phyloP scores from a whole-genome alignment of 2,888 invertebrate genomes.

The Tridacna crocea region DNA sequence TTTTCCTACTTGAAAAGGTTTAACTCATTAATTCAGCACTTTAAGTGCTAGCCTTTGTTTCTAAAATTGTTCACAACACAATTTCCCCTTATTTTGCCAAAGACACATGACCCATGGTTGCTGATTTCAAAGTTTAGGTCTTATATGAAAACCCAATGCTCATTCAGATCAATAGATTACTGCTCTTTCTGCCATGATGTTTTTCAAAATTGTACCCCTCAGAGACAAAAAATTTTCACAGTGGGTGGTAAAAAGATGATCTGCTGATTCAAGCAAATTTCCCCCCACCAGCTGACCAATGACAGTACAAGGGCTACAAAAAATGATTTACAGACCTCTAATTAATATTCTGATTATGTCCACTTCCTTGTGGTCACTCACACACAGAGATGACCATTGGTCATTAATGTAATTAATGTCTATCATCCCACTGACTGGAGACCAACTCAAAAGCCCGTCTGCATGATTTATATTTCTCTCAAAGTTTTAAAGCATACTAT shows the following conservation, averaged over 20 bases:
- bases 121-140: no score
- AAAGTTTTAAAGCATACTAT: no score
- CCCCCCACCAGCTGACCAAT: neutral
- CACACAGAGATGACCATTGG: neutral
- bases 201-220: neutral
- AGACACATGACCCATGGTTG: no score
- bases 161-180: neutral
- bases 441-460: neutral
- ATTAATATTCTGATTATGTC: neutral
- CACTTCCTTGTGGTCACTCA: constrained; percentile 12
- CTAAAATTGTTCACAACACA: no score
- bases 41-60: no score
- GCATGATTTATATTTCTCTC: neutral
- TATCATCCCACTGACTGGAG: neutral
- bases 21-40: no score
- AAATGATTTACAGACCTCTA: constrained; percentile 1
- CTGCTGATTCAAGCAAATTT: neutral
- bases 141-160: no score
- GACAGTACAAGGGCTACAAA: neutral
- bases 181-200: neutral
- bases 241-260: neutral
- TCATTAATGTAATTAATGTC: neutral
- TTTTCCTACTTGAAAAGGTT: no score
- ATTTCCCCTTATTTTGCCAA: no score
- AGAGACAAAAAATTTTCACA: neutral